phyloP scores from a whole-genome alignment of 2,797 vertebrate genomes.

The Miichthys miiuy region DNA sequence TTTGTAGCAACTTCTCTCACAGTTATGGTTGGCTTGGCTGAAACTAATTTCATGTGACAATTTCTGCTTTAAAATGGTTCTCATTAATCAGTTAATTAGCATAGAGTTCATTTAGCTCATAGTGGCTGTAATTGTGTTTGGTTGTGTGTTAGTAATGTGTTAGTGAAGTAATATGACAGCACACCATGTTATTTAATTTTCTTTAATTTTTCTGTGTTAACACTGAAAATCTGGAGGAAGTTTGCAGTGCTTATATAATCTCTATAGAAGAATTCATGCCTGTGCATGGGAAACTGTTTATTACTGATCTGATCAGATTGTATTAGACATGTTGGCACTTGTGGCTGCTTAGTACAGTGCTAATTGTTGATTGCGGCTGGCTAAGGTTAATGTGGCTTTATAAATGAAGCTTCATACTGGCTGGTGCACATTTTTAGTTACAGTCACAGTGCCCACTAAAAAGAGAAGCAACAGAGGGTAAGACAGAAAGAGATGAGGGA shows the following conservation, averaged over 20 bases:
- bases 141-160: neutral
- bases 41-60: slow-evolving; percentile 31
- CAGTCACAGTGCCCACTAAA: neutral
- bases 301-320: neutral
- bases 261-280: neutral
- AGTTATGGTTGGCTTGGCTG: slow-evolving; percentile 2
- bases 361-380: neutral
- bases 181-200: neutral
- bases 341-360: neutral
- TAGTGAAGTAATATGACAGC: neutral
- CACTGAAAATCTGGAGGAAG: neutral
- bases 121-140: neutral
- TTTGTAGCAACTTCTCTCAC: neutral
- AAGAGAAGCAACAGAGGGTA: slow-evolving; percentile 5
- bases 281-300: neutral
- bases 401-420: slow-evolving; percentile 19
- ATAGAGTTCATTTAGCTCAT: neutral
- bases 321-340: neutral
- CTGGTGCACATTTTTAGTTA: neutral
- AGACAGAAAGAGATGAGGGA: slow-evolving; percentile 25
- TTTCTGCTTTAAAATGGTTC: slow-evolving; percentile 12
- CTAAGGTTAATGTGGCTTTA: slow-evolving; percentile 6
- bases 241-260: neutral
- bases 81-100: slow-evolving; percentile 27
- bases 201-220: neutral